Evolutionary conservation across 2,888 invertebrate genomes (phyloP).

Genomic region (Drosophila pseudotalamancana): DNA sequence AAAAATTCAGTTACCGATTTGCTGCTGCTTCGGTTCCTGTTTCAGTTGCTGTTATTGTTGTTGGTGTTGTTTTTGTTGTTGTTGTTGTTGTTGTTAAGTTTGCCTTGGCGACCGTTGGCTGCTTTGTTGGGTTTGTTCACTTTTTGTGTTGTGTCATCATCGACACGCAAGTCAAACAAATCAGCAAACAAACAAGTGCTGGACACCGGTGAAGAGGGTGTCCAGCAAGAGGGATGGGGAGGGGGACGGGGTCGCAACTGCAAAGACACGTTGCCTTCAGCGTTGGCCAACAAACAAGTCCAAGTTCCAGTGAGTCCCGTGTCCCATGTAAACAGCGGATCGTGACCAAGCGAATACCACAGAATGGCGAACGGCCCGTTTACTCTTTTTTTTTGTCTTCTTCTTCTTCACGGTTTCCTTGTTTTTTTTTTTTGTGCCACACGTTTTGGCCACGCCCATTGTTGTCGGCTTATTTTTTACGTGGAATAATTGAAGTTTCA

Average conservation of each 20-base stretch:
- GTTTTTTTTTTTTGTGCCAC: constrained; percentile 18
- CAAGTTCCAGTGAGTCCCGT: constrained; percentile 23
- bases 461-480: constrained; percentile 66
- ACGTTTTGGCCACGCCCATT: constrained; percentile 32
- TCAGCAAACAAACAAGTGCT: constrained; percentile 74
- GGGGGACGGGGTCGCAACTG: constrained; percentile 22
- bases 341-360: constrained; percentile 63
- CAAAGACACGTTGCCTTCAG: constrained; percentile 54
- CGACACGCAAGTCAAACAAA: constrained; percentile 81
- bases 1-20: constrained; percentile 57
- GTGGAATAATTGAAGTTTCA: constrained; percentile 80
- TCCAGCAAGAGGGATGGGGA: not conserved
- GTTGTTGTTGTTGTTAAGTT: constrained; percentile 14
- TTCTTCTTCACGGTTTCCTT: not conserved
- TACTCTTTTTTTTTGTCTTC: constrained; percentile 11
- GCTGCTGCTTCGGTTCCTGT: constrained; percentile 13
- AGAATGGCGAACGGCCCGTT: constrained; percentile 18
- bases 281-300: constrained; percentile 41
- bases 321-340: constrained; percentile 68
- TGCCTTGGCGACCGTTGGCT: constrained; percentile 3
- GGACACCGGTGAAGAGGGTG: too few relatives aligned
- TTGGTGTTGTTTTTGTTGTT: not conserved
- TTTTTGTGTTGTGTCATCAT: constrained; percentile 78
- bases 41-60: not conserved
- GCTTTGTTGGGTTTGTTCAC: constrained; percentile 22